Evolutionary conservation across 2,888 invertebrate species (phyloP), one percentile per base, ranked within the genome.

Genomic region (Catonia carolina): DNA sequence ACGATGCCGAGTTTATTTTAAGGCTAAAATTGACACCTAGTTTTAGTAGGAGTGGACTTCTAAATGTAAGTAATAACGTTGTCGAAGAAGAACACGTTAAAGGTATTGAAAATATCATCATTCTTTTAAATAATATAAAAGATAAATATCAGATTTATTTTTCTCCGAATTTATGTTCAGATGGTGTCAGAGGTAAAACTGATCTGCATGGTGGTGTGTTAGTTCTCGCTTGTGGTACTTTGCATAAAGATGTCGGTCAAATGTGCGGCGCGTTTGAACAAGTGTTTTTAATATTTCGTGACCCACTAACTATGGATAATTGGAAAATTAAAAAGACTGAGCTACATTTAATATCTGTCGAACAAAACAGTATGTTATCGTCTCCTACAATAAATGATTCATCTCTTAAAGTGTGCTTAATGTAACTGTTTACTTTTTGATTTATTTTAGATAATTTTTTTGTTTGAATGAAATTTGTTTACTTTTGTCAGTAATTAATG

Each of bases 191-290:
- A 63, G 81, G 80, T 2, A 74, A 75, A 60, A 74, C 78, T 61
- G 78, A 82, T 68, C 73, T 76, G 0, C 82, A 84, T 67, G 85
- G 85, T 1, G 69, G 83, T 42, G 79, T 81, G 1, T 66, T 80
- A 47, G 76, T 85, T 7, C 67, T 81, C 47, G 77, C 75, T 1
- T 82, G 82, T 70, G 85, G 85, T 15, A 83, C 82, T 0, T 67
- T 85, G 31, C 84, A 85, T 67, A 70, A 74, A 2, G 68, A 69
- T 12, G 64, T 71, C 3, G 69, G 71, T 50, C 53, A 64, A 23
- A 77, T 77, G 62, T 75, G 80, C 1, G 85, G 85, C 1, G 71
- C 82, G 27, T 85, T 84, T 68, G 83, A 84, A 66, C 81, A 83
- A 65, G 72, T 76, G 42, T 84, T 85, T 71, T 80, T 79, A 1